Conservation (phyloP, 2,888 invertebrate species). For the Poecilus cupreus region DNA sequence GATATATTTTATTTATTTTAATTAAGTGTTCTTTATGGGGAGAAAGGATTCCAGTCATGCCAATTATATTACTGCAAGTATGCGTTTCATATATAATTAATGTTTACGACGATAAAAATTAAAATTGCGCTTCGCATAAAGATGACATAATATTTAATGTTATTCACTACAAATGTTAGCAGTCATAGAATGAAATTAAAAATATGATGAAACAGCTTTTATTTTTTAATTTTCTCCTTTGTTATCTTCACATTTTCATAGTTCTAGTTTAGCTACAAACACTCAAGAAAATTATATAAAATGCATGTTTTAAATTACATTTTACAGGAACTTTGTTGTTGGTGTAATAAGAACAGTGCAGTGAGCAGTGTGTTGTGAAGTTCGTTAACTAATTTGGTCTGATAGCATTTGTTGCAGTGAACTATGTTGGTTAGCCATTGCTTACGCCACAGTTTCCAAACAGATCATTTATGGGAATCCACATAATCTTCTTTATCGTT, state of each 20-base stretch:
- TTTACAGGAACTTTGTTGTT: neutral
- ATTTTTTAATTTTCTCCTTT: neutral
- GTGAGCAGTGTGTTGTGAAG: neutral
- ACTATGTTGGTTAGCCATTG: conserved; percentile 7
- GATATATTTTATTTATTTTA: too few species aligned
- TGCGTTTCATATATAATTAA: too few species aligned
- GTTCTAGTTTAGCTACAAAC: neutral
- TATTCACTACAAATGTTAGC: neutral
- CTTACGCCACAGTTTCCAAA: neutral
- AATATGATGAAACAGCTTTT: neutral
- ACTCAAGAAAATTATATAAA: neutral
- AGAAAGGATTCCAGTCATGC: too few species aligned
- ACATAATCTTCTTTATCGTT: conserved; percentile 18
- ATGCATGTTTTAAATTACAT: neutral
- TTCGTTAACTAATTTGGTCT: neutral
- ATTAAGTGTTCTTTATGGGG: too few species aligned
- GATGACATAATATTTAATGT: neutral
- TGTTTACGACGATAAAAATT: too few species aligned
- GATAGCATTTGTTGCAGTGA: neutral
- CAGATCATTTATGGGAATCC: conserved; percentile 25
- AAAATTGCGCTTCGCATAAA: too few species aligned
- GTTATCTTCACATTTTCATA: neutral
- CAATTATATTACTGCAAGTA: too few species aligned
- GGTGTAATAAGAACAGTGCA: neutral
- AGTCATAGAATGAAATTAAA: neutral